These are phyloP conservation scores for Thunnus thynnus DNA, from an alignment of 2,113 vertebrate genomes.

Conservation along the genomic window DNA sequence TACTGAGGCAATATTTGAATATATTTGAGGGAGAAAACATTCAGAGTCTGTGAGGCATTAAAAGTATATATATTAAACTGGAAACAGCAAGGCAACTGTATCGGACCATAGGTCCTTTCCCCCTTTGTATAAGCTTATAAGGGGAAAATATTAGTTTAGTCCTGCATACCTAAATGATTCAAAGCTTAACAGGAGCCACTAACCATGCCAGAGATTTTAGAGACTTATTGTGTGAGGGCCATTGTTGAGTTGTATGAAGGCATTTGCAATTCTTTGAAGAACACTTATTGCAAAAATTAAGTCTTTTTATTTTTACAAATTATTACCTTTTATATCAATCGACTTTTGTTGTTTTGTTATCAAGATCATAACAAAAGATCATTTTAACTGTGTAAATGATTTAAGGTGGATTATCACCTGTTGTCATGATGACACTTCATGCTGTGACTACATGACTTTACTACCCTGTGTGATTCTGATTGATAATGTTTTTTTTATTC, in stretches of 20 bases:
- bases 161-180: conserved; percentile 2
- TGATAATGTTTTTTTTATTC: too few species aligned
- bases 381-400: too few species aligned
- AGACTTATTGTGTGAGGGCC: not conserved
- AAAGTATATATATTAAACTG: conserved; percentile 32
- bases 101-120: not conserved
- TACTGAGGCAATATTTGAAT: conserved; percentile 44
- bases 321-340: too few species aligned
- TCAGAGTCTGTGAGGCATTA: conserved; percentile 16
- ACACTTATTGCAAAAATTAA: too few species aligned
- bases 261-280: not conserved
- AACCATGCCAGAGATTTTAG: not conserved
- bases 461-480: too few species aligned
- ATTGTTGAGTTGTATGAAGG: not conserved
- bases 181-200: not conserved
- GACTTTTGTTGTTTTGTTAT: too few species aligned
- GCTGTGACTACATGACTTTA: too few species aligned
- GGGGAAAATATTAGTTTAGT: not conserved
- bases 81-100: not conserved
- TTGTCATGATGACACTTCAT: too few species aligned
- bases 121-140: not conserved
- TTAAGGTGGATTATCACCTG: too few species aligned
- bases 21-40: conserved; percentile 18
- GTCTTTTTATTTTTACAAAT: too few species aligned
- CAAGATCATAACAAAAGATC: too few species aligned